Percentiles rank a stretch among this genome's conserved stretches.
Evolutionary conservation across 2,797 vertebrate genomes (phyloP).

Genomic region (Enteromius anoplus): DNA sequence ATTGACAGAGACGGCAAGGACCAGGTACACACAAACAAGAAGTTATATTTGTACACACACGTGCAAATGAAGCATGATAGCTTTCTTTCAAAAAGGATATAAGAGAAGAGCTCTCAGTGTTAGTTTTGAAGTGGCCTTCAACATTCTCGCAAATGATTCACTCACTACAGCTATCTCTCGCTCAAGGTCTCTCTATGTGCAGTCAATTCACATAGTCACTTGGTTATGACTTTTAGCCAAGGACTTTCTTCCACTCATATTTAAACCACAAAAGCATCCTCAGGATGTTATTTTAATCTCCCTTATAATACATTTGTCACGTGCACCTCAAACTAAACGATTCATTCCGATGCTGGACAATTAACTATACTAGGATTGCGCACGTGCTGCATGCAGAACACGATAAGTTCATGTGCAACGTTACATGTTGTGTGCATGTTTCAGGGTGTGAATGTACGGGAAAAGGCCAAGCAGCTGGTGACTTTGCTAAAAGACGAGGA

Average conservation of each 20-base stretch:
- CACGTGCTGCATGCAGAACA: background rate
- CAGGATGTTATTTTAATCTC: background rate
- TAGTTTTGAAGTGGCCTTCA: slow-evolving; percentile 20
- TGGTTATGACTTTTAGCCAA: slow-evolving; percentile 33
- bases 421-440: slow-evolving; percentile 26
- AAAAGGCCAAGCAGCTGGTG: slow-evolving; percentile 93
- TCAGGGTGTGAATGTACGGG: slow-evolving; percentile 89
- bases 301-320: background rate
- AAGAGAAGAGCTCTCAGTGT: background rate
- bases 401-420: background rate
- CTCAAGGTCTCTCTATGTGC: slow-evolving; percentile 28
- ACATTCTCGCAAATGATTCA: background rate
- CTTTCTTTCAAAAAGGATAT: slow-evolving; percentile 10
- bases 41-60: slow-evolving; percentile 8
- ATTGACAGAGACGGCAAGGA: slow-evolving; percentile 94
- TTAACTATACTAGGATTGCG: background rate
- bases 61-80: background rate
- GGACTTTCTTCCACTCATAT: slow-evolving; percentile 23
- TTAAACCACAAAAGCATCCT: slow-evolving; percentile 15
- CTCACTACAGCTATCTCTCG: background rate
- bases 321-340: background rate
- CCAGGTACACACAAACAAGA: slow-evolving; percentile 74
- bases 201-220: background rate
- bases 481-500: slow-evolving; percentile 91
- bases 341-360: background rate